Evolutionary conservation across 2,113 vertebrate species (phyloP).

Genomic region (Nipponia nippon): DNA sequence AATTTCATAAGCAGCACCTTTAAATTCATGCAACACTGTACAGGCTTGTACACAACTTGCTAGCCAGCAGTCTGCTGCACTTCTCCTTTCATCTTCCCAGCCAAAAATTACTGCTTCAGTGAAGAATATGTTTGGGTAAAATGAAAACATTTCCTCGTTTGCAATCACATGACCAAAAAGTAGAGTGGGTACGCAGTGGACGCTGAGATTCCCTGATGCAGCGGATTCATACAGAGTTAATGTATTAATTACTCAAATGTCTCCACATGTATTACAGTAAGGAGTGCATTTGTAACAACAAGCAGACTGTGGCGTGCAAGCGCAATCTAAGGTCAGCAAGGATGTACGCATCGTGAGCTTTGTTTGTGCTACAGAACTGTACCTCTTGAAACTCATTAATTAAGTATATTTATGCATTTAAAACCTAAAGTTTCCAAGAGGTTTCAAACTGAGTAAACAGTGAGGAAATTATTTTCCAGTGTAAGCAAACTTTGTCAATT

Average conservation of each 20-base stretch:
- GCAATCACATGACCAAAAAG: neutral
- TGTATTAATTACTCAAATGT: neutral
- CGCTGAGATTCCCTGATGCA: neutral
- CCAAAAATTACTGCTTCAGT: neutral
- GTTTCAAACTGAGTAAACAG: neutral
- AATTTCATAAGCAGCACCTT: neutral
- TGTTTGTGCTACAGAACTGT: neutral
- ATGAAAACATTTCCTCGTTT: neutral
- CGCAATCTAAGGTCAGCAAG: neutral
- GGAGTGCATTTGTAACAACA: neutral
- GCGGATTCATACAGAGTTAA: constrained; percentile 29
- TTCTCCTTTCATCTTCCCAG: neutral
- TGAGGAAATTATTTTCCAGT: constrained; percentile 3
- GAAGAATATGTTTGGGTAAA: neutral
- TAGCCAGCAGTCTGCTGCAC: neutral
- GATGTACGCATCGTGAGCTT: neutral
- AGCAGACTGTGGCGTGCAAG: neutral
- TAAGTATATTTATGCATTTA: neutral
- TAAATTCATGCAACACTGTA: neutral
- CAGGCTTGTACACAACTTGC: neutral
- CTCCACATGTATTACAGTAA: neutral
- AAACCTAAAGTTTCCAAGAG: constrained; percentile 2
- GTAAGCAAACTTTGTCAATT: constrained; percentile 1
- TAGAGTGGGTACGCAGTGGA: neutral
- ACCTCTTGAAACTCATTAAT: neutral